Evolutionary conservation across 2,113 vertebrate species (phyloP), one percentile per base, ranked within the genome.

Genomic region (Taxidea taxus): DNA sequence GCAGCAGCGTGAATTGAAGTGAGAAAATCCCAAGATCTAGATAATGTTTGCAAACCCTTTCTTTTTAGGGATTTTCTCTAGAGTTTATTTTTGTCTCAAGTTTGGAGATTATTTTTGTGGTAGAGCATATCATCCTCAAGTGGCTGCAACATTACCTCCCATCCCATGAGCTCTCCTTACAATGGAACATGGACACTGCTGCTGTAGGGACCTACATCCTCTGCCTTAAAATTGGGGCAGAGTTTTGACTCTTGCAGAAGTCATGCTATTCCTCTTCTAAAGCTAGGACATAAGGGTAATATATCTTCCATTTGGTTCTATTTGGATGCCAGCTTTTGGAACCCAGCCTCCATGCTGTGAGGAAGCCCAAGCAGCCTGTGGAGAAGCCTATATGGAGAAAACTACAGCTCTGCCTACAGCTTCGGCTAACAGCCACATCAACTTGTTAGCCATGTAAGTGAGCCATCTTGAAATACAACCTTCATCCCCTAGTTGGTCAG

Each of bases 291-390:
- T 27, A 54, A 81, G 56, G 42, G 31, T 37, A 18, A 18, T 31
- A n/a, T 20, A 74, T 21, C 44, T 92, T 90, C 27, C 21, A n/a
- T 31, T n/a, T 75, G 39, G 29, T 80, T 94, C 39, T 91, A 0
- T 34, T 81, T 11, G 42, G 18, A 72, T 34, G 21, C 44, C 25
- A 56, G 49, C 25, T 81, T 21, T 82, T 81, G 64, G 49, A 87
- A 95, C 16, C 2, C 0, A 34, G 70, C 25, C 56, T 60, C 82
- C 88, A 86, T 42, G 58, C 56, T 95, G 8, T 94, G 60, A 96
- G 88, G 93, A 97, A 96, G 88, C 56, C 70, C 77, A 82, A 90
- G 51, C 29, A 91, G 44, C 51, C 77, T 31, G 23, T 6, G 18
- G 74, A 87, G 77, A 91, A 62, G 31, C 62, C 39, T 29, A 13